Evolutionary conservation across 37 sponge, comb jelly and placozoan genomes (phyloP).

Genomic region (Halisarca cf. caerulea): DNA sequence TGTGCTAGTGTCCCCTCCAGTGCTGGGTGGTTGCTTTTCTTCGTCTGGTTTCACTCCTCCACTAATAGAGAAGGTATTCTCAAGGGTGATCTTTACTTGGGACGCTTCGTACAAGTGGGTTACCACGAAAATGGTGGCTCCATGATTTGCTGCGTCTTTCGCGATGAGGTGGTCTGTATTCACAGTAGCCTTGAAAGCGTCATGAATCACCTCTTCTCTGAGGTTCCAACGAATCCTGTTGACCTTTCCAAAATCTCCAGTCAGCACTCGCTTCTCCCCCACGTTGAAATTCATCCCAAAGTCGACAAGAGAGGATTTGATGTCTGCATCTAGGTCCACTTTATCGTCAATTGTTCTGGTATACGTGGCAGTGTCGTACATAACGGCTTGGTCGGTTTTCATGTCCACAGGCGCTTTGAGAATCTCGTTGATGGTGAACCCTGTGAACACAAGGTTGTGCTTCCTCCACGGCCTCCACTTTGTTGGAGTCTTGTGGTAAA

Average conservation of each 20-base stretch:
- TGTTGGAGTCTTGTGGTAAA: constrained; percentile 55
- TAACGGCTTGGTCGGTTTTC: neutral
- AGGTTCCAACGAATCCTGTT: constrained; percentile 36
- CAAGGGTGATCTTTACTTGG: neutral
- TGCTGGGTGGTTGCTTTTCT: neutral
- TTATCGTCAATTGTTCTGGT: constrained; percentile 4
- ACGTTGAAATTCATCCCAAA: constrained; percentile 31
- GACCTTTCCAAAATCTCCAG: constrained; percentile 56
- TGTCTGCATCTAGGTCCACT: constrained; percentile 49
- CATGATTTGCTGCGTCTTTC: constrained; percentile 51
- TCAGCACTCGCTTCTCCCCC: constrained; percentile 34
- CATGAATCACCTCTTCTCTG: constrained; percentile 8
- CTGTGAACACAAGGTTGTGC: constrained; percentile 60
- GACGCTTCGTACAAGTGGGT: constrained; percentile 46
- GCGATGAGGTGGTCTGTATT: constrained; percentile 52
- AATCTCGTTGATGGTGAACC: constrained; percentile 35
- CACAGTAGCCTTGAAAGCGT: neutral
- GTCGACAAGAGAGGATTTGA: constrained; percentile 14
- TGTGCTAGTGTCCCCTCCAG: neutral
- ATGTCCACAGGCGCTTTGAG: constrained; percentile 22
- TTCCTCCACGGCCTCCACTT: constrained; percentile 47
- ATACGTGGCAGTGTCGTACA: neutral
- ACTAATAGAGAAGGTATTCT: neutral
- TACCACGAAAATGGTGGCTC: constrained; percentile 52
- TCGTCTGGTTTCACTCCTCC: neutral